Base-by-base conservation (phyloP, 2,797 vertebrate genomes). In the Coregonus sp. region DNA sequence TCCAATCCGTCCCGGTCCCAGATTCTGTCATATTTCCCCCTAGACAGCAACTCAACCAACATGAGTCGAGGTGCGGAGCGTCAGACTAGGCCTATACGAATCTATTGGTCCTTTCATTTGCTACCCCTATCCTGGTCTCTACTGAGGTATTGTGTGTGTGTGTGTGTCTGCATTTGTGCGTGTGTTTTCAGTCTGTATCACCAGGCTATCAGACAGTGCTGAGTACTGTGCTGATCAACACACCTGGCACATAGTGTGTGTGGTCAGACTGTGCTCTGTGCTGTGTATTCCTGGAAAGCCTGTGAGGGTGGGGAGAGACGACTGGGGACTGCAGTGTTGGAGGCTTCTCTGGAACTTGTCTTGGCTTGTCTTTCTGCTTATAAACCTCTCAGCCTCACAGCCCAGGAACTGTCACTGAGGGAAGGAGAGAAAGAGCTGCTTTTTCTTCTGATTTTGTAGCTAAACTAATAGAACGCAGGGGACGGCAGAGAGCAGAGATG, bases 201-300 rank as follows among this genome's bases (percentile, higher is more conserved):
- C 37, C 37, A 40, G 6, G 37, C 37, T 40, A 40, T 40, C 37
- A 40, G 37, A 40, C 37, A 37, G 37, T 40, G 6, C 40, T 47
- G 40, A 47, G 40, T 47, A 47, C 40, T 47, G 40, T 47, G 40
- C 9, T 5, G 40, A 47, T 9, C 40, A 47, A 47, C 7, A 47
- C 2, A 47, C 40, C 40, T 47, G 40, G 40, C 40, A 11, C 40
- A 11, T 11, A 11, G 40, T 47, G 40, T 47, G 40, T 9, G 2
- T 47, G 40, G 9, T 47, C 7, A 9, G 40, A 47, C 40, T 47
- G 40, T 7, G 40, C 40, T 11, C 7, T 47, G 40, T 9, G 7
- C 40, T 69, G 25, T 81, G 82, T 92, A 81, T 90, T 92, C 90
- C 89, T 90, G 89, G 91, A 92, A 91, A 91, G 86, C 82, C 70